phyloP scores from a whole-genome alignment of 2,113 vertebrate species.

The Toxostoma redivivum region DNA sequence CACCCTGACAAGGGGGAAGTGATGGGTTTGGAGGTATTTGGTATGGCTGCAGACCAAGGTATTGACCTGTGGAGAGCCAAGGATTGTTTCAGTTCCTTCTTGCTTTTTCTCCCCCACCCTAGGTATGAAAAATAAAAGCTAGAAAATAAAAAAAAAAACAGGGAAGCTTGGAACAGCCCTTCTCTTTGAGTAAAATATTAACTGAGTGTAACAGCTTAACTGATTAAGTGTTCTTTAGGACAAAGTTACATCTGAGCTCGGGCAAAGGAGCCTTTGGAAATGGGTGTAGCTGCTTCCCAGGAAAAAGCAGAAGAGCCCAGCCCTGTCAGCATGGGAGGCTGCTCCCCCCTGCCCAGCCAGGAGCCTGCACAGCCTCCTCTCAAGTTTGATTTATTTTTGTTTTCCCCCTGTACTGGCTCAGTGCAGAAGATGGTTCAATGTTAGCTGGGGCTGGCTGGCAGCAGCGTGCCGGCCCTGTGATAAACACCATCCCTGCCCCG shows the following conservation, averaged over 20 bases:
- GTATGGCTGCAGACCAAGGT: not conserved
- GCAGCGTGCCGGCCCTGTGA: not conserved
- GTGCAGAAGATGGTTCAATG: not conserved
- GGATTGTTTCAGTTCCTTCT: not conserved
- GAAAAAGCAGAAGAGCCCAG: not conserved
- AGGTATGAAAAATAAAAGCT: not conserved
- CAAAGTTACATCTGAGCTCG: constrained; percentile 35
- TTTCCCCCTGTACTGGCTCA: not conserved
- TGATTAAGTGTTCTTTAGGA: constrained; percentile 30
- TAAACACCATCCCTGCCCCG: not conserved
- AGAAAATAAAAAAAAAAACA: not conserved
- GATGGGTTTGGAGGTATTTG: not conserved
- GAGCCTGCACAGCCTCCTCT: not conserved
- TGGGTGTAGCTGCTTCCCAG: not conserved
- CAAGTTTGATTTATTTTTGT: not conserved
- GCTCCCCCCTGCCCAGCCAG: not conserved
- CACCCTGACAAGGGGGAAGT: not conserved
- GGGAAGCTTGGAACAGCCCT: not conserved
- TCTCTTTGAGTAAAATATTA: constrained; percentile 49
- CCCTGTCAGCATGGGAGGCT: not conserved
- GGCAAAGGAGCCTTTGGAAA: not conserved
- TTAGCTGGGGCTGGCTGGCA: not conserved
- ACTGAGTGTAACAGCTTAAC: not conserved
- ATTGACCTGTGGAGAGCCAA: not conserved
- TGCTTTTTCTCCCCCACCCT: not conserved